Conservation (phyloP, 2,888 invertebrate genomes). For the Ceratothoa steindachneri region DNA sequence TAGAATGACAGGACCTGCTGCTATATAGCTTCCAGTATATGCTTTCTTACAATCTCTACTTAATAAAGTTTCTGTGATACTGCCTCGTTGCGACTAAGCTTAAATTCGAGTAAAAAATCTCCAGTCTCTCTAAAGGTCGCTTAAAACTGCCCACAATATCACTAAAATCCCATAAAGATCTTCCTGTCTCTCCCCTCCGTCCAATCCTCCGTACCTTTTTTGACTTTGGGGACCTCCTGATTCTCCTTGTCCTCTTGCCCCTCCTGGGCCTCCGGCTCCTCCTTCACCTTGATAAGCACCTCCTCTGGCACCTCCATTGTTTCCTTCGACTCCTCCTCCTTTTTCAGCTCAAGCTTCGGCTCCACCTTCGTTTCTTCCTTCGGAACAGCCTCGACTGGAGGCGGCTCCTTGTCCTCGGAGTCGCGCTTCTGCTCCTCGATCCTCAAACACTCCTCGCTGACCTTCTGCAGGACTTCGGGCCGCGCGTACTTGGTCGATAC, state of each 20-base stretch:
- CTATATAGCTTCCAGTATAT: too few species aligned
- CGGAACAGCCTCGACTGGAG: background rate
- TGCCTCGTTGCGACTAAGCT: too few species aligned
- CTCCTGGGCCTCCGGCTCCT: background rate
- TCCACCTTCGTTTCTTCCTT: background rate
- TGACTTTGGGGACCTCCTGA: background rate
- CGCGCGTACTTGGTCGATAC: slow-evolving; percentile 34
- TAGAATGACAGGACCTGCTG: too few species aligned
- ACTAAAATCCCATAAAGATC: too few species aligned
- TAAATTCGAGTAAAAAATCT: too few species aligned
- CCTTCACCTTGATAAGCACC: background rate
- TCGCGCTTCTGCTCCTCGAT: slow-evolving; percentile 14
- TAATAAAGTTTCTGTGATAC: too few species aligned
- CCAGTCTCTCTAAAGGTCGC: too few species aligned
- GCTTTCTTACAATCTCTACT: too few species aligned
- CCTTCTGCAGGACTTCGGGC: slow-evolving; percentile 24
- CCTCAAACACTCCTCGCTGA: slow-evolving; percentile 9
- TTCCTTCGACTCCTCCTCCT: background rate
- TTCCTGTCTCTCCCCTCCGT: too few species aligned
- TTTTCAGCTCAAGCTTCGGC: background rate
- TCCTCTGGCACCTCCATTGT: background rate
- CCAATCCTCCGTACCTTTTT: too few species aligned
- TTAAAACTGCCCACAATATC: too few species aligned
- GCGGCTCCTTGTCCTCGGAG: background rate
- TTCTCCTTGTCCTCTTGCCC: background rate